Percentiles rank a stretch among this genome's conserved stretches.
Evolutionary conservation across 2,888 invertebrate genomes (phyloP).

Genomic region (Cephus nigrinus): DNA sequence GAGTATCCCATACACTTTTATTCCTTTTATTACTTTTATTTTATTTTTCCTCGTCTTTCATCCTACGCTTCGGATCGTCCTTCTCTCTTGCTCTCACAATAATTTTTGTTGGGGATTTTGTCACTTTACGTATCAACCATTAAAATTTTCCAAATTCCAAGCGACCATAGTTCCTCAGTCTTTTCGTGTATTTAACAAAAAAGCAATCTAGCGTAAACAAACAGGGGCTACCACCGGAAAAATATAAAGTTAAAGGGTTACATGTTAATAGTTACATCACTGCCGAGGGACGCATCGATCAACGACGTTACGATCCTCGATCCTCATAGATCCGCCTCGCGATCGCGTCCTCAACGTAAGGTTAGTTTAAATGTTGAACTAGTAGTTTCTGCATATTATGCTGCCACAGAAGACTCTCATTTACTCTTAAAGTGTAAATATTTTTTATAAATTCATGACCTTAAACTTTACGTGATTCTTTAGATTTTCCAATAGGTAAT

Average conservation of each 20-base stretch:
- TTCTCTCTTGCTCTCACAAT: background rate
- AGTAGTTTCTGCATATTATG: slow-evolving; percentile 58
- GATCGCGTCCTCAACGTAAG: slow-evolving; percentile 47
- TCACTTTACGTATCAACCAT: slow-evolving; percentile 1
- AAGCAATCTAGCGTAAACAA: slow-evolving; percentile 29
- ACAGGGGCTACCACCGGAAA: slow-evolving; percentile 56
- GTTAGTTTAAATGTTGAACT: slow-evolving; percentile 60
- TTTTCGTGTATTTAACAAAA: background rate
- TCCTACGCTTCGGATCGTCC: slow-evolving; percentile 1
- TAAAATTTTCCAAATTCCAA: too few relatives aligned
- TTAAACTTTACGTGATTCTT: slow-evolving; percentile 54
- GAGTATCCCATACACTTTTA: background rate
- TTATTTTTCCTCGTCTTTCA: background rate
- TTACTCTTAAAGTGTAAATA: slow-evolving; percentile 56
- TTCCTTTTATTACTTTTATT: slow-evolving; percentile 1
- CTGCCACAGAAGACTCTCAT: slow-evolving; percentile 54
- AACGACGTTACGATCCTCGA: slow-evolving; percentile 23
- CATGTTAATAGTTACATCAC: slow-evolving; percentile 65
- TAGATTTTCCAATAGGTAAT: slow-evolving; percentile 37
- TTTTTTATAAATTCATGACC: slow-evolving; percentile 59
- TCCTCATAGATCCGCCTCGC: slow-evolving; percentile 23
- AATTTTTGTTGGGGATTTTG: background rate
- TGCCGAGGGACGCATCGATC: slow-evolving; percentile 41
- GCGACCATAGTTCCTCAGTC: slow-evolving; percentile 4
- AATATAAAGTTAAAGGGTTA: slow-evolving; percentile 64